Evolutionary conservation across 2,797 vertebrate species (phyloP), one percentile per base, ranked within the genome.

Genomic region (Amblyraja radiata): DNA sequence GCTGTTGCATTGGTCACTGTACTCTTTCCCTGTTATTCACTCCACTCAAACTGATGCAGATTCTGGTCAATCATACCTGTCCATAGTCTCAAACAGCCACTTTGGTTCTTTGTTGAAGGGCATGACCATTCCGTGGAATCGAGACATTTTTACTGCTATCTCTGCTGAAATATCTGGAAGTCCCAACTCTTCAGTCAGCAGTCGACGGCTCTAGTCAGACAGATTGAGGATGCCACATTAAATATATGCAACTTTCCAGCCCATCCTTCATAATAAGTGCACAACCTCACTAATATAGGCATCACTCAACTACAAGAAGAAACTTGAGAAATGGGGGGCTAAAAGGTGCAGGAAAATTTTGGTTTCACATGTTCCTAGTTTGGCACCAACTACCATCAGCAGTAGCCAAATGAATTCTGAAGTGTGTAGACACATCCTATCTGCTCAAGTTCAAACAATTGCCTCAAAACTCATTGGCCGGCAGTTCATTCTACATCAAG

Each of bases 41-140:
- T 18, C 58, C 58, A 86, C 28, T 6, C 58, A 25, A 65, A 5
- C 11, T 63, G 28, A 54, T 6, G 9, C 46, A 65, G 10, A 32
- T 65, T 88, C 61, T 88, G 9, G n/a, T 13, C 7, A 68, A 4
- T n/a, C n/a, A 95, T 95, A 99, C 98, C 95, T 95, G 93, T 98
- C 97, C 96, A 99, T 98, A 94, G 97, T 99, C 94, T 95, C 96
- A 68, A 99, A 98, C 3, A 99, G 95, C 98, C 98, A 99, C 93
- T 96, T 98, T 2, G 98, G 98, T 95, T 98, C 97, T 95, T 99
- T 99, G 95, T 98, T 98, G 95, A 99, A 99, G 68, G 98, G 98
- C 98, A 99, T 99, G 77, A 95, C 95, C 98, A 99, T 99, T 63
- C 95, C 95, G 1, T 99, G 98, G 95, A 99, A 99, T 23, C 93